These are phyloP conservation scores for Cherax destructor DNA, from an alignment of 1,140 invertebrate genomes.

Conservation along the genomic window DNA sequence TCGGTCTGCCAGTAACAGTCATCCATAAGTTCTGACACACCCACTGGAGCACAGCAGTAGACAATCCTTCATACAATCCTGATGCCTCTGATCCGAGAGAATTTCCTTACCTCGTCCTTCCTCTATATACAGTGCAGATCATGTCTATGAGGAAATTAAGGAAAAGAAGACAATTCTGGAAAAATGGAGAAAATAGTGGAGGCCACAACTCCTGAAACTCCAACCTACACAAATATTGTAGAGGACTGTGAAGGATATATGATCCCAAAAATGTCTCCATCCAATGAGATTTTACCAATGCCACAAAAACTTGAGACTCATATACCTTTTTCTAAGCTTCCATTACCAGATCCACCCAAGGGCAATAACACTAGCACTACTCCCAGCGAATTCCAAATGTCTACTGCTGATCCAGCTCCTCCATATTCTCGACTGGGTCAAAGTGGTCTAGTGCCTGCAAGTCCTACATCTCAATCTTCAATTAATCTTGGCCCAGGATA, in stretches of 20 bases:
- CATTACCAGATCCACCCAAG: constrained; percentile 28
- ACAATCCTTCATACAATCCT: constrained; percentile 49
- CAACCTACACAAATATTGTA: constrained; percentile 48
- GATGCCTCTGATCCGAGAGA: background rate
- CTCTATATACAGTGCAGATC: constrained; percentile 37
- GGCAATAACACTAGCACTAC: background rate
- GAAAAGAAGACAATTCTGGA: constrained; percentile 39
- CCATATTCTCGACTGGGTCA: constrained; percentile 40
- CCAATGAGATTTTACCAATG: background rate
- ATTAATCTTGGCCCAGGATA: constrained; percentile 34
- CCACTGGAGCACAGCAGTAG: constrained; percentile 20
- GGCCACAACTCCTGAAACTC: constrained; percentile 29
- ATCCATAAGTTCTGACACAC: constrained; percentile 21
- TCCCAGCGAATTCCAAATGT: background rate
- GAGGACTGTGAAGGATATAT: constrained; percentile 53
- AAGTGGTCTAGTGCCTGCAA: constrained; percentile 38
- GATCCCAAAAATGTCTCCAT: constrained; percentile 38
- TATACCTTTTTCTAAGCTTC: background rate
- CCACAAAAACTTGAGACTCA: background rate
- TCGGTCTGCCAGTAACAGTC: constrained; percentile 54
- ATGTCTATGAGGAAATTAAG: constrained; percentile 61
- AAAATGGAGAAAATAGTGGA: constrained; percentile 53
- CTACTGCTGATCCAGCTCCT: background rate
- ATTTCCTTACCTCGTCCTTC: background rate
- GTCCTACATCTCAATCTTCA: background rate